Evolutionary conservation across 2,888 invertebrate species (phyloP).

Genomic region (Drosophila rellima): DNA sequence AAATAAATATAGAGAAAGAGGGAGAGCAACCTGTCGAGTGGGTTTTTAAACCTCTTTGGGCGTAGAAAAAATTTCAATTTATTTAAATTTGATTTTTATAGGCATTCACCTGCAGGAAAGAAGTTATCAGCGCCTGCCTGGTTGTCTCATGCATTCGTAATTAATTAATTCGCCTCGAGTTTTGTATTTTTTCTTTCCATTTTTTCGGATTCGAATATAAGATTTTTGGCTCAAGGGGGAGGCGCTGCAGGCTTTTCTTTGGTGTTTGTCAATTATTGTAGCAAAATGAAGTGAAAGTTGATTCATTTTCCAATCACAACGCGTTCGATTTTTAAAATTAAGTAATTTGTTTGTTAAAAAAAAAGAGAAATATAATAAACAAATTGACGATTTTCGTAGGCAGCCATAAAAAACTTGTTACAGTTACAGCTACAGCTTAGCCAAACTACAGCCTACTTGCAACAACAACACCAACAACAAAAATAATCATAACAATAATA

Average conservation of each 20-base stretch:
- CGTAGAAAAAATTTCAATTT: slow-evolving; percentile 70
- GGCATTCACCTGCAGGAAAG: slow-evolving; percentile 66
- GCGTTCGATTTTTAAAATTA: slow-evolving; percentile 56
- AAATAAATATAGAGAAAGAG: background rate
- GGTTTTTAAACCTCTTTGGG: slow-evolving; percentile 43
- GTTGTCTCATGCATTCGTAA: slow-evolving; percentile 78
- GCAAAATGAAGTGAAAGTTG: slow-evolving; percentile 73
- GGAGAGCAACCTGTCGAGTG: slow-evolving; percentile 15
- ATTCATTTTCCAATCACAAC: slow-evolving; percentile 60
- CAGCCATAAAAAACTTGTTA: slow-evolving; percentile 47
- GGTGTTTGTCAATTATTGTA: slow-evolving; percentile 66
- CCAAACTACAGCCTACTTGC: slow-evolving; percentile 30
- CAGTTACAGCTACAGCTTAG: slow-evolving; percentile 23
- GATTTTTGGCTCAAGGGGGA: slow-evolving; percentile 37
- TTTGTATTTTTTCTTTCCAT: slow-evolving; percentile 39
- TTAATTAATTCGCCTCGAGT: slow-evolving; percentile 80
- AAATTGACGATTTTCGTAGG: slow-evolving; percentile 40
- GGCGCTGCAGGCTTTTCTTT: slow-evolving; percentile 56
- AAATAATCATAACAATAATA: slow-evolving; percentile 10
- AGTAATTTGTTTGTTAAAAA: slow-evolving; percentile 56
- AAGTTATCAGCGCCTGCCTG: slow-evolving; percentile 45
- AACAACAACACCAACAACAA: slow-evolving; percentile 13
- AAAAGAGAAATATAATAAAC: slow-evolving; percentile 39
- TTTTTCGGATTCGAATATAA: slow-evolving; percentile 43
- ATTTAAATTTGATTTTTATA: slow-evolving; percentile 73